Percentiles rank a stretch among this genome's conserved stretches.
These are phyloP conservation scores for Danio aesculapii DNA, from an alignment of 2,797 vertebrate genomes.

Conservation along the genomic window DNA sequence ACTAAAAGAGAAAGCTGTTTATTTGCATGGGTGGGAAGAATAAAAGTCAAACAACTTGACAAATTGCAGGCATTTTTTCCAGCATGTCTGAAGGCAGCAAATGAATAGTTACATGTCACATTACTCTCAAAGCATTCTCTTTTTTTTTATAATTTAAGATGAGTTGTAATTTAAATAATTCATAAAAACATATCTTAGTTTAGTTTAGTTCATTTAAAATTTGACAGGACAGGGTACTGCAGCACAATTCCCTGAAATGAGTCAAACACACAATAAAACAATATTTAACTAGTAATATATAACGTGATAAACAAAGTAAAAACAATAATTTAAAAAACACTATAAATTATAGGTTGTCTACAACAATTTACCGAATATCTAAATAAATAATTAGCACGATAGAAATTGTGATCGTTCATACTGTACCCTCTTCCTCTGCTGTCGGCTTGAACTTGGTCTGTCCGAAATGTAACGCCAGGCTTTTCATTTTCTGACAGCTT, in stretches of 20 bases:
- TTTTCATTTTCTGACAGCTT: slow-evolving; percentile 55
- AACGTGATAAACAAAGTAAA: too few species aligned
- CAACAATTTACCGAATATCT: too few species aligned
- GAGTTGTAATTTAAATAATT: neutral
- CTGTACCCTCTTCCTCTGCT: slow-evolving; percentile 36
- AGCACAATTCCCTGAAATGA: too few species aligned
- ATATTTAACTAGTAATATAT: too few species aligned
- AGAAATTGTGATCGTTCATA: slow-evolving; percentile 14
- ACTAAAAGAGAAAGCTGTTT: slow-evolving; percentile 63
- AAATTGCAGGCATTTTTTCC: slow-evolving; percentile 65
- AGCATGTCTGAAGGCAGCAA: slow-evolving; percentile 54
- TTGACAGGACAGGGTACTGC: too few species aligned
- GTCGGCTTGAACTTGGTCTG: slow-evolving; percentile 47
- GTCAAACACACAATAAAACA: too few species aligned
- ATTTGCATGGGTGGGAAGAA: slow-evolving; percentile 62
- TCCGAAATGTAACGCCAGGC: slow-evolving; percentile 54
- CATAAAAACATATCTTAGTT: too few species aligned
- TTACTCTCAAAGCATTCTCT: slow-evolving; percentile 55
- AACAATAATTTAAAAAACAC: too few species aligned
- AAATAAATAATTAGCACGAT: neutral
- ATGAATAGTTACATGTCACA: slow-evolving; percentile 54
- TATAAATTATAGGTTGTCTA: too few species aligned
- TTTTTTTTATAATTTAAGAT: slow-evolving; percentile 26
- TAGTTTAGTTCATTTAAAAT: too few species aligned
- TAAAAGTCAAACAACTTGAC: slow-evolving; percentile 56